Base-by-base conservation (phyloP, 1,140 invertebrate genomes). In the Campoletis sonorensis region DNA sequence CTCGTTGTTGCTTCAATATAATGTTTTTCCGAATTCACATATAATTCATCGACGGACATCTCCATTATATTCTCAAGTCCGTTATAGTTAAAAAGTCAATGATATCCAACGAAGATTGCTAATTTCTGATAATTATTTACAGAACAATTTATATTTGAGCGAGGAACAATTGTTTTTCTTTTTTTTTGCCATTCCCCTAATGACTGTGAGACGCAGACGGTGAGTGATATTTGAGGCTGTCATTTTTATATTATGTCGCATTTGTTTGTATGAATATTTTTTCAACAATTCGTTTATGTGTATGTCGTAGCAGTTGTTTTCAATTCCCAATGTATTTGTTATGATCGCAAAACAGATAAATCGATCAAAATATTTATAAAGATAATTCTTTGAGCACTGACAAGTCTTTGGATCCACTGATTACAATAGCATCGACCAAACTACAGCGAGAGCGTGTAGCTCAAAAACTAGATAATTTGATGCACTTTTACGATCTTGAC, bases 51-150 rank as follows among this genome's bases (percentile, higher is more conserved):
- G 51, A 58, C 45, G 26, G 54, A 1, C 1, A 45, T 45, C 33
- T 70, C 70, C 1, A 45, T 75, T 4, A 54, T n/a, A 26, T 3
- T 73, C n/a, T 23, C 33, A 3, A 73, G 10, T 73, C 4, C 15
- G n/a, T 54, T 7, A 7, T 15, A 21, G n/a, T n/a, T 54, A 15
- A 16, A 54, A 54, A 54, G 51, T 54, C 40, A 18, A 37, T n/a
- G 37, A 73, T n/a, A 37, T 10, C 4, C 4, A 37, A 10, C 37
- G 37, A 37, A 8, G 1, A 26, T 67, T 67, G 10, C 5, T 71
- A 33, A 15, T n/a, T 21, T 75, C n/a, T 23, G 51, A 33, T 75
- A 51, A 27, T 15, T 75, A 75, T 75, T 75, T 75, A 75, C 72
- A 75, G 54, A 75, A 15, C 37, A 3, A 72, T 7, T 72, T 72